Percentiles rank a stretch among this genome's conserved stretches.
These are phyloP conservation scores for Lates japonicus DNA, from an alignment of 2,797 vertebrate species.

Conservation along the genomic window DNA sequence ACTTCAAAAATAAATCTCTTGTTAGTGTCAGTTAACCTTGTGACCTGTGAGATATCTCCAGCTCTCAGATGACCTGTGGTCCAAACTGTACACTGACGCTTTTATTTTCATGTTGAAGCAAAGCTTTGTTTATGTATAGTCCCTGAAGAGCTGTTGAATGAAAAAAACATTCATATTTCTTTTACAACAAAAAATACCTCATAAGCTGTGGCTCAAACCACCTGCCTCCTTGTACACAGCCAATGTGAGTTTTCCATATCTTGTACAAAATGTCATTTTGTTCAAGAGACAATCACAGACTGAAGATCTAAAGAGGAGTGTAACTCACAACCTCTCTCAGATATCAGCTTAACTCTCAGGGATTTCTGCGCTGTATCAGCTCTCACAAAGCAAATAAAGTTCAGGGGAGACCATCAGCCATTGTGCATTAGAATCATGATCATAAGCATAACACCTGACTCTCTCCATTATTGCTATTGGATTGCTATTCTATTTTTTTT, in stretches of 20 bases:
- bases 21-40: constrained; percentile 57
- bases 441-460: not conserved
- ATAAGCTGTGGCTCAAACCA: not conserved
- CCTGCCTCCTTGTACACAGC: not conserved
- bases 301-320: constrained; percentile 12
- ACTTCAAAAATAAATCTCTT: constrained; percentile 52
- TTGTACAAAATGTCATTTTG: constrained; percentile 21
- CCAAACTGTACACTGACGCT: constrained; percentile 5
- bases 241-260: not conserved
- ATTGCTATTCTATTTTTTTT: not conserved
- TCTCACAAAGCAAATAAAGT: constrained; percentile 4
- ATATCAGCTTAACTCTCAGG: constrained; percentile 9
- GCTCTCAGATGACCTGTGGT: constrained; percentile 34
- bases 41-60: constrained; percentile 27
- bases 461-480: not conserved
- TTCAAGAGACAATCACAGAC: constrained; percentile 21
- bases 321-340: constrained; percentile 13
- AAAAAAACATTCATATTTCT: not conserved
- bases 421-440: constrained; percentile 7
- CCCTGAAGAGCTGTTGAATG: not conserved
- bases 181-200: not conserved
- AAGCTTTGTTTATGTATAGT: not conserved
- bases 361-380: constrained; percentile 13
- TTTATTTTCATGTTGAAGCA: constrained; percentile 8
- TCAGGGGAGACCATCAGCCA: constrained; percentile 7